Base-by-base conservation (phyloP, 2,888 invertebrate genomes). In the Ceriagrion tenellum region DNA sequence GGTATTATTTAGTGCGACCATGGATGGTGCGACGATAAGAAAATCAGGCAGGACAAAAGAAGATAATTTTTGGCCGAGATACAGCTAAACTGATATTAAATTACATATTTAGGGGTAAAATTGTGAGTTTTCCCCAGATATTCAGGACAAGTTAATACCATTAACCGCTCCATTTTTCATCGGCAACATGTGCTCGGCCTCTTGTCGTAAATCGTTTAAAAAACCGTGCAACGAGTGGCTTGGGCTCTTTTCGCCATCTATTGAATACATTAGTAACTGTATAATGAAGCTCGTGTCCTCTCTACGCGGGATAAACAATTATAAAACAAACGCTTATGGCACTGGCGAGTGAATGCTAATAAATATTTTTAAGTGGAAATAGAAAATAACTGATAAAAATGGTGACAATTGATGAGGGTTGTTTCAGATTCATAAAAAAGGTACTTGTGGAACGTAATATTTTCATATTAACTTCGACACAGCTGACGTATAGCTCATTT, bases 221-320 rank as follows among this genome's bases (percentile, higher is more conserved):
- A 26, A 69, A 20, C 4, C 26, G 12, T 18, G 59, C 59, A 3
- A n/a, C 69, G 26, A 20, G 16, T 8, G 26, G 26, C 20, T 2
- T 26, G 12, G n/a, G 69, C 10, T 59, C 26, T 26, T 69, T 23
- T 26, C 26, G 69, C n/a, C 69, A 69, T 20, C 69, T 69, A 26
- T 23, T 26, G 69, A 3, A 1, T n/a, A 69, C 10, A 26, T 26
- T 23, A 1, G 69, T 69, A 69, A 69, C n/a, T 69, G 10, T 69
- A 23, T 20, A 10, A 20, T 59, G 59, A 59, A 63, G 23, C 23
- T 10, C 69, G 69, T 59, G 12, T n/a, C 69, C 69, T 26, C 2
- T 69, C 69, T 35, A 35, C 81, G 35, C 81, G 81, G 81, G 23
- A n/a, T 81, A 81, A 81, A 81, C n/a, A n/a, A n/a, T n/a, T n/a